Evolutionary conservation across 2,797 vertebrate genomes (phyloP).

Genomic region (Heteromormyrus szaboi): DNA sequence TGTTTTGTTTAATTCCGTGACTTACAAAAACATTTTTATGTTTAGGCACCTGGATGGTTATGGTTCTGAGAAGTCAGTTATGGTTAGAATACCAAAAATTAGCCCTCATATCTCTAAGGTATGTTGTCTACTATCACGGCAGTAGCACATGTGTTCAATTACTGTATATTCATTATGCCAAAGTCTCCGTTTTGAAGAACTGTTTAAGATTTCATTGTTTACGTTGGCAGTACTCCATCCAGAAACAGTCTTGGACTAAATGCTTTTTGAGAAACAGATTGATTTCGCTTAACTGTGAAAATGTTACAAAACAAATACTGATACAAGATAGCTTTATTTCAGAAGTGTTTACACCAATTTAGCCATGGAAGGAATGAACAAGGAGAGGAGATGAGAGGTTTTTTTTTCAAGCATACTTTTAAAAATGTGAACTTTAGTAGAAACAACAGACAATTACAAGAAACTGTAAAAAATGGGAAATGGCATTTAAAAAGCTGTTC

Average conservation of each 20-base stretch:
- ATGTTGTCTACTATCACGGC: neutral
- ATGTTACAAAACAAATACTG: neutral
- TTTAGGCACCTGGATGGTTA: neutral
- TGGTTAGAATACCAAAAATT: neutral
- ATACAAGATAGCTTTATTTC: constrained; percentile 20
- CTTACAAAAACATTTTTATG: neutral
- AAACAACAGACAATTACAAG: constrained; percentile 15
- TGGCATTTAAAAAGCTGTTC: constrained; percentile 21
- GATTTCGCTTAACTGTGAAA: neutral
- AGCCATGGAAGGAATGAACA: constrained; percentile 2
- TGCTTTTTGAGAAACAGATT: neutral
- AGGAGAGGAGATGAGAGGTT: neutral
- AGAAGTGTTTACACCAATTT: constrained; percentile 17
- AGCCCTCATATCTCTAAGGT: neutral
- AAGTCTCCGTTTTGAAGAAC: neutral
- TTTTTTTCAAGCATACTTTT: neutral
- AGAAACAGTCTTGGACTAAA: neutral
- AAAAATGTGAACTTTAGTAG: constrained; percentile 12
- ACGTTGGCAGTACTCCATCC: neutral
- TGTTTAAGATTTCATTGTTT: neutral
- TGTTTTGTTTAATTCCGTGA: neutral
- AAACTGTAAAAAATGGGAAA: constrained; percentile 20
- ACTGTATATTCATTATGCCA: neutral
- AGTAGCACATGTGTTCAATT: neutral
- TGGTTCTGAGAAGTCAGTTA: neutral